phyloP scores from a whole-genome alignment of 30 jellyfish, hydroid and myxozoan genomes.

The Cassiopea xamachana region DNA sequence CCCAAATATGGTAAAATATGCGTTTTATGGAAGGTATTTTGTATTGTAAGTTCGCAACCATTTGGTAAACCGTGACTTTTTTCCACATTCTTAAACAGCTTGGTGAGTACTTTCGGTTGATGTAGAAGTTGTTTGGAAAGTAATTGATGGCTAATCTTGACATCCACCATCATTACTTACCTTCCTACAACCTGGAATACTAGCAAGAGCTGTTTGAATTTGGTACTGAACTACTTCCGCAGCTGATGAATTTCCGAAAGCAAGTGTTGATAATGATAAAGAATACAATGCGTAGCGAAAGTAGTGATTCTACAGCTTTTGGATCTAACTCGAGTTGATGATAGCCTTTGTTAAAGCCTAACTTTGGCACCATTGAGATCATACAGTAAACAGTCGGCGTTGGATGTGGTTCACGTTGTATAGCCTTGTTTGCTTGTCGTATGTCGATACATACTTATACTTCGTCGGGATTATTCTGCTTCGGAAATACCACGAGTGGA shows the following conservation, averaged over 20 bases:
- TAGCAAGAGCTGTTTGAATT: slow-evolving; percentile 13
- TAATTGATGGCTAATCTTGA: too few relatives aligned
- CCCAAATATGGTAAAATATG: too few relatives aligned
- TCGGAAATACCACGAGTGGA: slow-evolving; percentile 24
- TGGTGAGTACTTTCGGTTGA: too few relatives aligned
- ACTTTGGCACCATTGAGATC: slow-evolving; percentile 51
- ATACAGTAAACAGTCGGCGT: slow-evolving; percentile 1
- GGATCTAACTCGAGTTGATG: slow-evolving; percentile 31
- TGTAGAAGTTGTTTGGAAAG: too few relatives aligned
- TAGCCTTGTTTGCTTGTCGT: slow-evolving; percentile 43
- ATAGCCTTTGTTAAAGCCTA: slow-evolving; percentile 23
- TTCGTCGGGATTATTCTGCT: slow-evolving; percentile 16
- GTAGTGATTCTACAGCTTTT: slow-evolving; percentile 17
- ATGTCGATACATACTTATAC: slow-evolving; percentile 25
- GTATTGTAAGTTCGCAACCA: too few relatives aligned
- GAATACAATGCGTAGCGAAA: slow-evolving; percentile 38
- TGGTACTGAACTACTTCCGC: slow-evolving; percentile 33
- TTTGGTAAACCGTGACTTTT: too few relatives aligned
- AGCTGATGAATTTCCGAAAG: slow-evolving; percentile 30
- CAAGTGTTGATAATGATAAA: slow-evolving; percentile 15
- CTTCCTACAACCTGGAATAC: slow-evolving; percentile 7
- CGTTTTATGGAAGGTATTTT: too few relatives aligned
- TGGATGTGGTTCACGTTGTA: slow-evolving; percentile 28
- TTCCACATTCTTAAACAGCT: too few relatives aligned
- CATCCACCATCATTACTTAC: too few relatives aligned